Conservation (phyloP, 1,140 invertebrate species). For the Nasonia giraulti region DNA sequence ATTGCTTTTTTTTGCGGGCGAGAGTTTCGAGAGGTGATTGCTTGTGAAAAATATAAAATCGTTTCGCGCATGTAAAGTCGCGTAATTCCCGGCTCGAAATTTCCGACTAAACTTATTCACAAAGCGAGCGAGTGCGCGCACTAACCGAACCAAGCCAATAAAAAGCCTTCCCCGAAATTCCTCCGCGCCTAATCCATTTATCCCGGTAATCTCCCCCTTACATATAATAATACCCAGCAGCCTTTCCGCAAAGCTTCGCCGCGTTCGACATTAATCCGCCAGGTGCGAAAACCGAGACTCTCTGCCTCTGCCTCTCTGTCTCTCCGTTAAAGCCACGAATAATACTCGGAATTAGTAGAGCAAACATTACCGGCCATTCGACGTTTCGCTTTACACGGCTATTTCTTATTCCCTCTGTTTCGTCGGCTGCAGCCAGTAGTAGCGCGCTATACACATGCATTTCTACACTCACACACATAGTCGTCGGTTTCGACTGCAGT, state of each 20-base stretch:
- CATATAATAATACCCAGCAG: background rate
- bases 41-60: background rate
- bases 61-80: too few relatives aligned
- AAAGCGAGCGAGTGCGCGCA: too few relatives aligned
- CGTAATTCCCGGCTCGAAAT: too few relatives aligned
- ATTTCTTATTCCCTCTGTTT: background rate
- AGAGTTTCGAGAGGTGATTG: background rate
- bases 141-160: too few relatives aligned
- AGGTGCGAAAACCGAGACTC: background rate
- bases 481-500: background rate
- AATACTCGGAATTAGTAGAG: constrained; percentile 65
- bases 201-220: background rate
- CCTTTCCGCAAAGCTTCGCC: background rate
- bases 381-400: background rate
- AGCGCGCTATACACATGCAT: background rate
- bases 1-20: background rate
- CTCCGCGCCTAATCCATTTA: background rate
- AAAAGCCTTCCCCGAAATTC: background rate
- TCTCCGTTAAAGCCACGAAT: constrained; percentile 61
- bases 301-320: too few relatives aligned
- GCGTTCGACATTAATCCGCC: constrained; percentile 27
- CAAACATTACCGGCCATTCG: constrained; percentile 58
- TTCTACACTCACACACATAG: background rate
- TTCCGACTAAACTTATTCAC: too few relatives aligned
- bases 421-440: too few relatives aligned